A percentile compares a stretch with the other conserved stretches of the same genome.
Evolutionary conservation across 2,888 invertebrate species (phyloP).

Genomic region (Scaptomyza cyrtandrae): DNA sequence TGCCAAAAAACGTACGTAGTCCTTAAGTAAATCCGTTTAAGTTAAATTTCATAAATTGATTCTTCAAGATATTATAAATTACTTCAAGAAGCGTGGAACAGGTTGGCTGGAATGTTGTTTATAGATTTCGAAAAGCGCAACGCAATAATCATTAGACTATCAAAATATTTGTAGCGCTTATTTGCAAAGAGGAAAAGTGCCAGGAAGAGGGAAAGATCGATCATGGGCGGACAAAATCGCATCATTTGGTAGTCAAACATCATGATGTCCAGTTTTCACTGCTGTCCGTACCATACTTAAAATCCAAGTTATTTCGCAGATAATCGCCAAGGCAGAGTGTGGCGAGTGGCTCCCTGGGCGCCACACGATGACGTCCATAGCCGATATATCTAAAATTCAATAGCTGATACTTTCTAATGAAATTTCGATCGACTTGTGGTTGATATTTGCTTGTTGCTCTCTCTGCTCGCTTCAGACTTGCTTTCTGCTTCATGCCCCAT

Average conservation of each 20-base stretch:
- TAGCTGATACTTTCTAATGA: slow-evolving; percentile 59
- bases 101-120: slow-evolving; percentile 26
- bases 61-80: background rate
- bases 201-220: slow-evolving; percentile 80
- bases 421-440: slow-evolving; percentile 69
- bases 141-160: slow-evolving; percentile 75
- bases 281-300: slow-evolving; percentile 68
- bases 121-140: slow-evolving; percentile 62
- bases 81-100: slow-evolving; percentile 79
- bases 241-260: slow-evolving; percentile 84
- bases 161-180: slow-evolving; percentile 76
- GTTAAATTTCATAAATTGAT: background rate
- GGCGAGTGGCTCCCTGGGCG: slow-evolving; percentile 80
- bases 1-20: slow-evolving; percentile 80
- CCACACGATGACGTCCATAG: slow-evolving; percentile 72
- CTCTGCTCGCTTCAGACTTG: slow-evolving; percentile 50
- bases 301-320: slow-evolving; percentile 84
- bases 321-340: slow-evolving; percentile 84
- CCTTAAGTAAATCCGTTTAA: slow-evolving; percentile 68
- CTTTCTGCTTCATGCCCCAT: slow-evolving; percentile 49
- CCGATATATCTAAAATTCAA: slow-evolving; percentile 45
- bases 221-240: slow-evolving; percentile 82
- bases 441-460: slow-evolving; percentile 55
- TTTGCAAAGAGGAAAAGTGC: slow-evolving; percentile 75
- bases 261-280: slow-evolving; percentile 66